A percentile compares a stretch with the other conserved stretches of the same genome.
These are phyloP conservation scores for Montipora sp. DNA, from an alignment of 64 coral and sea anemone genomes.

Conservation along the genomic window DNA sequence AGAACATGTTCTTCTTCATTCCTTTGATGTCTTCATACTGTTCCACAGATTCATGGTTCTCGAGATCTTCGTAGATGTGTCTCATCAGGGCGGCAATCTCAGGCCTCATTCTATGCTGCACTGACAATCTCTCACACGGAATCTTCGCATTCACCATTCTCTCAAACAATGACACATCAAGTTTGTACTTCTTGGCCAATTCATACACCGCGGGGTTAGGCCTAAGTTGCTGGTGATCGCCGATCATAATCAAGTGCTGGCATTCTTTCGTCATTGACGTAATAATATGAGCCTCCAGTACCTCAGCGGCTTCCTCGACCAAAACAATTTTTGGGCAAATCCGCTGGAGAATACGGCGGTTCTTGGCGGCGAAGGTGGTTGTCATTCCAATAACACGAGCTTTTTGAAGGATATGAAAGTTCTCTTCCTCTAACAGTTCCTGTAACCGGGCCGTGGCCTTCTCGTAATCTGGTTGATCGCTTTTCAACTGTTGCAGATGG, in stretches of 20 bases:
- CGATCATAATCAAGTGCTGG: slow-evolving; percentile 91
- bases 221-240: slow-evolving; percentile 90
- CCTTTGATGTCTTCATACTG: slow-evolving; percentile 78
- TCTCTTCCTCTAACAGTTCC: slow-evolving; percentile 18
- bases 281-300: slow-evolving; percentile 83
- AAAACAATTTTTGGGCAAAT: slow-evolving; percentile 76
- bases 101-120: slow-evolving; percentile 95
- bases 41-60: slow-evolving; percentile 70
- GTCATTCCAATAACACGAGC: slow-evolving; percentile 84
- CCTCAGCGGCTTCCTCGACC: slow-evolving; percentile 91
- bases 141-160: slow-evolving; percentile 84
- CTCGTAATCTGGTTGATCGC: slow-evolving; percentile 41
- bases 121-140: slow-evolving; percentile 55
- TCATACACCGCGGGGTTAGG: slow-evolving; percentile 81
- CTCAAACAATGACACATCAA: slow-evolving; percentile 90
- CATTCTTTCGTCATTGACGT: slow-evolving; percentile 75
- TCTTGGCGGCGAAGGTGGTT: slow-evolving; percentile 80
- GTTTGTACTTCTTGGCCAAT: slow-evolving; percentile 66
- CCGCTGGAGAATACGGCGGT: slow-evolving; percentile 55
- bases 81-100: slow-evolving; percentile 75
- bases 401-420: slow-evolving; percentile 47
- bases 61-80: slow-evolving; percentile 87
- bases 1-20: slow-evolving; percentile 86
- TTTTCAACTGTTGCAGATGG: slow-evolving; percentile 8
- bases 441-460: background rate